These are phyloP conservation scores for Penaeus chinensis DNA, from an alignment of 1,140 invertebrate genomes.

Conservation along the genomic window DNA sequence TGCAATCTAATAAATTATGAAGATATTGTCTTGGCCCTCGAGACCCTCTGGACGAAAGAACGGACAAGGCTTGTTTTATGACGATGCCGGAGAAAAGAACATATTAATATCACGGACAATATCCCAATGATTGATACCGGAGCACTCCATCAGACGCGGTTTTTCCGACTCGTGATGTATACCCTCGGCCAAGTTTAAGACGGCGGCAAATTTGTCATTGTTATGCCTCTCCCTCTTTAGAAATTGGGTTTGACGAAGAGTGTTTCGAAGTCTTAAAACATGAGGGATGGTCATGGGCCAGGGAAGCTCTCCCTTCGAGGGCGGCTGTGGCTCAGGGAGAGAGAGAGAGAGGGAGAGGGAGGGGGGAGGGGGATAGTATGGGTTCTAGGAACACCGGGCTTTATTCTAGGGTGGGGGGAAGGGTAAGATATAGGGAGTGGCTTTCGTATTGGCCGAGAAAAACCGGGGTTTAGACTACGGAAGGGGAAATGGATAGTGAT, in stretches of 20 bases:
- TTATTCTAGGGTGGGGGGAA: neutral
- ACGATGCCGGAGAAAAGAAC: constrained; percentile 13
- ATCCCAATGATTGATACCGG: constrained; percentile 47
- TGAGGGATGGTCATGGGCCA: too few species aligned
- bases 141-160: constrained; percentile 50
- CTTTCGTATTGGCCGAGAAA: neutral
- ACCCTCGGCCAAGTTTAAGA: constrained; percentile 32
- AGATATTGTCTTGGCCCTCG: constrained; percentile 41
- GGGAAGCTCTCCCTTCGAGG: neutral
- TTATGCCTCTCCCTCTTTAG: constrained; percentile 10
- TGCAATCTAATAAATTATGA: constrained; percentile 38
- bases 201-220: constrained; percentile 40
- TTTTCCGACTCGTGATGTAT: constrained; percentile 44
- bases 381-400: neutral
- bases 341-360: neutral
- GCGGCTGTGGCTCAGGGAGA: neutral
- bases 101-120: constrained; percentile 45
- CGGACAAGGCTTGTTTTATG: neutral
- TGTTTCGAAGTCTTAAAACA: too few species aligned
- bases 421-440: neutral
- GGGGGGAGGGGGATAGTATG: neutral
- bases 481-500: neutral
- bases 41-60: too few species aligned
- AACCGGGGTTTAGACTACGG: neutral
- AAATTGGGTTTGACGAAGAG: neutral